A percentile compares a stretch with the other conserved stretches of the same genome.
These are phyloP conservation scores for Mus musculus DNA, from an alignment of 2,113 vertebrate species.

Conservation along the genomic window GRCm39 chr8:102156001-102156500, in stretches of 20 bases:
- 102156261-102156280: neutral
- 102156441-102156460: too few species aligned
- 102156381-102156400: neutral
- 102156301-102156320: neutral
- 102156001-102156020: neutral
- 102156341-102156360: neutral
- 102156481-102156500: neutral
- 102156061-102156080: neutral
- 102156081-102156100: neutral
- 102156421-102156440: neutral
- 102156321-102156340: neutral
- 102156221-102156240: neutral
- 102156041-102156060: slow-evolving; percentile 20
- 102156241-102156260: neutral
- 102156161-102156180: too few species aligned
- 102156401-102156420: too few species aligned
- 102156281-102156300: too few species aligned
- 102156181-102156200: neutral
- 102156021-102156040: neutral
- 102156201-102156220: neutral
- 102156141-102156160: neutral
- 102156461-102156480: neutral
- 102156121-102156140: neutral
- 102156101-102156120: neutral
- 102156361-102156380: neutral